A percentile compares a stretch with the other conserved stretches of the same genome.
phyloP scores from a whole-genome alignment of 2,797 vertebrate species.

The Bradypodion pumilum region DNA sequence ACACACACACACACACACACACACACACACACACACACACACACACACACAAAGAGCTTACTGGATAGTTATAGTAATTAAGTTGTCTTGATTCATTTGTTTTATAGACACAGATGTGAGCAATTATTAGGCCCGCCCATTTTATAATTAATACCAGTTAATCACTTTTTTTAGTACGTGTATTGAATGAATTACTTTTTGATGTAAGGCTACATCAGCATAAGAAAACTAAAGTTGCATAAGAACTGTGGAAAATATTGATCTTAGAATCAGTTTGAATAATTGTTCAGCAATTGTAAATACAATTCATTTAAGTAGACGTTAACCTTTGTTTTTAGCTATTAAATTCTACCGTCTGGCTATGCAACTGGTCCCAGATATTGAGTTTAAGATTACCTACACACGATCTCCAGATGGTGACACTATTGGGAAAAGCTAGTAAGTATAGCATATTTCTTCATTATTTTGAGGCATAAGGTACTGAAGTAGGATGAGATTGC shows the following conservation, averaged over 20 bases:
- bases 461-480: neutral
- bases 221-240: neutral
- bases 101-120: too few relatives aligned
- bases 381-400: constrained; percentile 97
- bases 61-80: too few relatives aligned
- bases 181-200: constrained; percentile 4
- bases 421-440: constrained; percentile 87
- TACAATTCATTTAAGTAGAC: constrained; percentile 47
- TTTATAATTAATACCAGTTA: too few relatives aligned
- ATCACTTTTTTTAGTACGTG: too few relatives aligned
- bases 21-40: too few relatives aligned
- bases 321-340: constrained; percentile 79
- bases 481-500: neutral
- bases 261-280: constrained; percentile 14
- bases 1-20: too few relatives aligned
- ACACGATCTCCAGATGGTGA: constrained; percentile 88
- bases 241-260: neutral
- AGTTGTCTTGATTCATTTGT: too few relatives aligned
- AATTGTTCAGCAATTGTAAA: neutral
- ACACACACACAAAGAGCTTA: too few relatives aligned
- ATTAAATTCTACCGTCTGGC: constrained; percentile 99
- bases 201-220: neutral
- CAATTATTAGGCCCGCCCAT: too few relatives aligned
- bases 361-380: constrained; percentile 98
- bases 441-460: constrained; percentile 67